phyloP scores from a whole-genome alignment of 1,140 invertebrate species.

The Brachionus asplanchnoidis region DNA sequence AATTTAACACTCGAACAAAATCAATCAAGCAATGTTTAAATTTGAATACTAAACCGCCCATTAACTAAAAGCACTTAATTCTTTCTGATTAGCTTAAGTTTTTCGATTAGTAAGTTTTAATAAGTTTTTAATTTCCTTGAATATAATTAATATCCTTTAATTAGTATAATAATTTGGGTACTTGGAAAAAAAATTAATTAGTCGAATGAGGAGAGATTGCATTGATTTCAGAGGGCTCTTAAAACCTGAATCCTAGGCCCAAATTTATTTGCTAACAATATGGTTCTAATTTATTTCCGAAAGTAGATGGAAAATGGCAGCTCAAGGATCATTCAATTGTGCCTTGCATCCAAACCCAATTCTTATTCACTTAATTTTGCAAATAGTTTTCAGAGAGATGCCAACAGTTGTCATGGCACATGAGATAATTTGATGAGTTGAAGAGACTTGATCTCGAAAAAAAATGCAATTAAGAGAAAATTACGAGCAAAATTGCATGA shows the following conservation, averaged over 20 bases:
- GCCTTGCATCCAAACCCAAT: no score
- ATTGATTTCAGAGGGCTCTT: not conserved
- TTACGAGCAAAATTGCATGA: not conserved
- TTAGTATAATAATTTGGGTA: not conserved
- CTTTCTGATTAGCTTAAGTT: not conserved
- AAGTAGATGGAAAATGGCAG: not conserved
- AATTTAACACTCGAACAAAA: not conserved
- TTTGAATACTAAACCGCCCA: not conserved
- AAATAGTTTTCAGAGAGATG: not conserved
- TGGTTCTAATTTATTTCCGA: not conserved
- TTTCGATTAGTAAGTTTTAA: not conserved
- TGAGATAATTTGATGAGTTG: not conserved
- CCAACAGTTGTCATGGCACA: not conserved
- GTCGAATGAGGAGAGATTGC: not conserved
- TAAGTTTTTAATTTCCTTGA: not conserved
- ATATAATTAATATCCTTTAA: constrained; percentile 1
- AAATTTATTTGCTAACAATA: not conserved
- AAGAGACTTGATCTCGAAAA: not conserved
- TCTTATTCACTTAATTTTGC: no score
- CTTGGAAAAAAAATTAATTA: not conserved
- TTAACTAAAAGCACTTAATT: not conserved
- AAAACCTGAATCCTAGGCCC: not conserved
- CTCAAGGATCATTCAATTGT: not conserved
- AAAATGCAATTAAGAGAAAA: not conserved
- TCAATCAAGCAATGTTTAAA: not conserved